Evolutionary conservation across 2,888 invertebrate genomes (phyloP).

Genomic region (Bombyx huttoni): DNA sequence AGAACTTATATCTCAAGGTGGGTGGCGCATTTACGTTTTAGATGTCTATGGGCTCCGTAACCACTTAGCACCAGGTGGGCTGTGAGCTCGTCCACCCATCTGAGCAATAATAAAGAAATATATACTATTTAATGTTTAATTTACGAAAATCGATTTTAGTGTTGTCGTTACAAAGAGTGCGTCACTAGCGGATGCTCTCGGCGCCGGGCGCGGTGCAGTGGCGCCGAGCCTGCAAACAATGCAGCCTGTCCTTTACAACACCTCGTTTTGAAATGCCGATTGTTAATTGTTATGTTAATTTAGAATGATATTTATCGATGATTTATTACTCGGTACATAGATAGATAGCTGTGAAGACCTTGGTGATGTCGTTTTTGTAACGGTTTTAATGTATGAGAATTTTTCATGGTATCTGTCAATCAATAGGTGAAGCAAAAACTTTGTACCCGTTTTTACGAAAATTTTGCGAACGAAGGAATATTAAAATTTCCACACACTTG

Average conservation of each 20-base stretch:
- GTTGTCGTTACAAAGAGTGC: conserved; percentile 13
- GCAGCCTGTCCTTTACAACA: conserved; percentile 34
- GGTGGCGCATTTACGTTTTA: no score
- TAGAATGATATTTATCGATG: conserved; percentile 22
- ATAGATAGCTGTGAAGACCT: not conserved
- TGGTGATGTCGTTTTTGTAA: conserved; percentile 8
- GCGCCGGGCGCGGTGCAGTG: conserved; percentile 35
- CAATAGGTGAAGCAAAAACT: no score
- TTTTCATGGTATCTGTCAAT: no score
- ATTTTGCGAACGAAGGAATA: no score
- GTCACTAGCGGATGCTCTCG: conserved; percentile 61
- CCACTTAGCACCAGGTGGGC: no score
- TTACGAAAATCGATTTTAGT: not conserved
- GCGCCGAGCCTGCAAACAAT: conserved; percentile 55
- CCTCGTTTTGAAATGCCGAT: conserved; percentile 39
- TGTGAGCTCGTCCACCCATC: not conserved
- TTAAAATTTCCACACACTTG: no score
- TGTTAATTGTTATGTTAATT: conserved; percentile 56
- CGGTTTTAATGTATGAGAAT: conserved; percentile 5
- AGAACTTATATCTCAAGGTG: no score
- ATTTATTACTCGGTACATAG: not conserved
- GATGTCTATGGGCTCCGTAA: no score
- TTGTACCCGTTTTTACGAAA: no score
- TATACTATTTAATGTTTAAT: no score
- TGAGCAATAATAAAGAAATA: not conserved